Evolutionary conservation across 2,888 invertebrate genomes (phyloP), one percentile per base, ranked within the genome.

Genomic region (Ditylenchus weischeri): DNA sequence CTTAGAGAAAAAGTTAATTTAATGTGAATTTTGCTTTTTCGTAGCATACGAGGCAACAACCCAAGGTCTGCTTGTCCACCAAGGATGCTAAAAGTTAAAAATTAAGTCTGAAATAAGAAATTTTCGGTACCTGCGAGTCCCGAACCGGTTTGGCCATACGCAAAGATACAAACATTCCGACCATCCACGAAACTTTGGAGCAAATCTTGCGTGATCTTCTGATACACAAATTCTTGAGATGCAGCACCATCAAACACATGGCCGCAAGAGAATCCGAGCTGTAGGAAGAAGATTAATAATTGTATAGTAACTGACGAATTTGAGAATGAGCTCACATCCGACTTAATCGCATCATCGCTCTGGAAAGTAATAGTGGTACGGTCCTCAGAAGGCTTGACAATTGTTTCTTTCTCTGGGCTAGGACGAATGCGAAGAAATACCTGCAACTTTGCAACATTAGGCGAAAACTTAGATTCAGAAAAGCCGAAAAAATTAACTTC

Each of bases 71-170:
- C 13, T 18, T 36, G n/a, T 1, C 54, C 49, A 15, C 71, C 72
- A 10, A 51, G 61, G 15, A 72, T 73, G 63, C 72, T 71, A 35
- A 61, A 62, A 29, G 13, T 2, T 43, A 2, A 43, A n/a, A 43
- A 43, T 43, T 10, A 43, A 8, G 43, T 43, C 11, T 43, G 15
- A 43, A 2, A 15, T 15, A 8, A 43, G 15, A 15, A 10, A 13
- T 43, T 13, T 43, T 43, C n/a, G 43, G 1, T 84, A 85, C 8
- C 84, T 85, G 72, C 83, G 84, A 1, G 85, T 85, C 85, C 85
- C 21, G 84, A 84, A 1, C 84, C 85, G 15, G 85, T 85, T 76
- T 85, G 84, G 0, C 85, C 85, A 76, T 85, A 85, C 0, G 85
- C 85, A 79, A 85, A 85, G 58, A 85, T 83, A 11, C 84, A 85